These are phyloP conservation scores for Crossaster papposus DNA, from an alignment of 53 echinoderm and acorn worm species.

Conservation along the genomic window DNA sequence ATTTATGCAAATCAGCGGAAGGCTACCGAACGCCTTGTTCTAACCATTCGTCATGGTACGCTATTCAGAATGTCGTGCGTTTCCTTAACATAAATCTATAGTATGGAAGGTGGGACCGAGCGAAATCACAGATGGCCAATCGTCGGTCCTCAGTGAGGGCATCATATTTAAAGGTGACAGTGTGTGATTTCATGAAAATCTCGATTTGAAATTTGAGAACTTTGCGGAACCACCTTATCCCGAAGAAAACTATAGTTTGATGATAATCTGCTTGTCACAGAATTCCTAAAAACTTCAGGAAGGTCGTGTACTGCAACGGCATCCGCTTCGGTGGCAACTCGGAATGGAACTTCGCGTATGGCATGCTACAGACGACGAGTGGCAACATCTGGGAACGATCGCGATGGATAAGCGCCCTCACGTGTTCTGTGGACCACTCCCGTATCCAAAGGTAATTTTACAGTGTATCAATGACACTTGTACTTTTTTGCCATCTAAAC, in stretches of 20 bases:
- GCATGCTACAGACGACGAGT: constrained; percentile 38
- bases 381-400: constrained; percentile 66
- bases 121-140: too few species aligned
- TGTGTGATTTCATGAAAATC: too few species aligned
- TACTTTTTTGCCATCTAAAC: too few species aligned
- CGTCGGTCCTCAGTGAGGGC: too few species aligned
- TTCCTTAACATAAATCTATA: too few species aligned
- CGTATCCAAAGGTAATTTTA: constrained; percentile 40
- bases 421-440: constrained; percentile 52
- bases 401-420: constrained; percentile 69
- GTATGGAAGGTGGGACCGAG: too few species aligned
- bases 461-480: not conserved
- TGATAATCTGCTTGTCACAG: not conserved
- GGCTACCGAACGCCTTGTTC: too few species aligned
- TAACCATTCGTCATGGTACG: too few species aligned
- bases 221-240: not conserved
- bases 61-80: too few species aligned
- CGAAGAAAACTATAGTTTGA: not conserved
- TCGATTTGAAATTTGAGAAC: not conserved
- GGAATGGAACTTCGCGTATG: constrained; percentile 79
- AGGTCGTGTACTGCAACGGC: constrained; percentile 73
- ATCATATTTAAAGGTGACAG: too few species aligned
- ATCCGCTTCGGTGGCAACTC: constrained; percentile 69
- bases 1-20: too few species aligned
- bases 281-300: constrained; percentile 68